Evolutionary conservation across 2,888 invertebrate species (phyloP).

Genomic region (Mesoligia furuncula): DNA sequence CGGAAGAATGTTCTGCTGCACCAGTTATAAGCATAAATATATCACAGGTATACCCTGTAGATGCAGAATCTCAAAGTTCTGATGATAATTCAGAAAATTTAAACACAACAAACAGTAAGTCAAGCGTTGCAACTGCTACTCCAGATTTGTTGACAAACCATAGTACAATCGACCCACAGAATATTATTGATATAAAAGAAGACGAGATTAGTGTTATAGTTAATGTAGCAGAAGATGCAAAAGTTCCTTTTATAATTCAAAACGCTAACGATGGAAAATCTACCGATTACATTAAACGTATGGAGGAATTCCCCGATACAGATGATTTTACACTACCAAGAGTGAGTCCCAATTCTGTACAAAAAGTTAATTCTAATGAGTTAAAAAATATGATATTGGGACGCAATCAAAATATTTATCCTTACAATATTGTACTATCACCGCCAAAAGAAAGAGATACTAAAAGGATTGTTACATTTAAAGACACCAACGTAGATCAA

Average conservation of each 20-base stretch:
- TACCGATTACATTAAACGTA: slow-evolving; percentile 50
- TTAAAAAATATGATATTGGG: slow-evolving; percentile 86
- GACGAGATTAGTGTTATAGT: slow-evolving; percentile 53
- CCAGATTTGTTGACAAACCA: slow-evolving; percentile 91
- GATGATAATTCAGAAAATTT: slow-evolving; percentile 85
- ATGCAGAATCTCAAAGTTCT: slow-evolving; percentile 85
- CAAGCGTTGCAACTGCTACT: slow-evolving; percentile 77
- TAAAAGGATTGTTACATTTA: slow-evolving; percentile 81
- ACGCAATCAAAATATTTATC: slow-evolving; percentile 80
- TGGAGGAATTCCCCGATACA: slow-evolving; percentile 80
- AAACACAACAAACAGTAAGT: slow-evolving; percentile 48
- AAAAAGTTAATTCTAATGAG: slow-evolving; percentile 71
- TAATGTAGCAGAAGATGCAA: slow-evolving; percentile 43
- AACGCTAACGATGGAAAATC: slow-evolving; percentile 32
- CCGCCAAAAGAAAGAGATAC: slow-evolving; percentile 79
- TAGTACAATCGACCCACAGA: slow-evolving; percentile 76
- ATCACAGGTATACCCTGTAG: slow-evolving; percentile 87
- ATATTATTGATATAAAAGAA: slow-evolving; percentile 53
- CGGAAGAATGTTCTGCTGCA: slow-evolving; percentile 78
- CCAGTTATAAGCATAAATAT: slow-evolving; percentile 91
- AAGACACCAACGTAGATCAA: slow-evolving; percentile 67
- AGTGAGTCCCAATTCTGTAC: slow-evolving; percentile 71
- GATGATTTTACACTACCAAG: slow-evolving; percentile 80
- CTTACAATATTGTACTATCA: slow-evolving; percentile 85
- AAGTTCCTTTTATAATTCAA: slow-evolving; percentile 17